Base-by-base conservation (phyloP, 2,888 invertebrate species). In the Meta bourneti region DNA sequence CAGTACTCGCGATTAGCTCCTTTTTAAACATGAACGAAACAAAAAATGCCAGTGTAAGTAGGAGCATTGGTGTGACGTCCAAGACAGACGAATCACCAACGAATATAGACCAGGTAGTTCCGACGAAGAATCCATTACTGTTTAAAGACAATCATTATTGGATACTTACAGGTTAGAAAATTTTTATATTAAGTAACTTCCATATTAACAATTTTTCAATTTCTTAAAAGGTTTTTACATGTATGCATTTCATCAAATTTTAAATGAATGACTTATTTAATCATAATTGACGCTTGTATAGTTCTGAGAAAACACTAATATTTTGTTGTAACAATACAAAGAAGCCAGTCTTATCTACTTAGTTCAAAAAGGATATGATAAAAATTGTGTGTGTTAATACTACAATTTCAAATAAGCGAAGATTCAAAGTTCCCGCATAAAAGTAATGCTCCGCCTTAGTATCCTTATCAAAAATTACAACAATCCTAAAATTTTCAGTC, bases 141-240 rank as follows among this genome's bases (percentile, higher is more conserved):
- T 85, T 92, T n/a, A 92, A 89, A 72, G 86, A 92, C 75, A 89
- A 81, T 16, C 70, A 92, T 51, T 92, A 89, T 20, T 92, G 92
- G 92, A 74, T 92, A n/a, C 80, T 89, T 8, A 89, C 92, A 89
- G 85, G 92, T 92, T 49, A 80, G 77, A 20, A 16, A 51, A 13
- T 11, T 20, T 34, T 4, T 2, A 34, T 34, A 34, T 34, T 34
- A 34, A 34, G 34, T 34, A 2, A 34, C 4, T 34, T 34, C 34
- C 34, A 34, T 34, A 2, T 13, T 6, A n/a, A n/a, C 13, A 11
- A 1, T n/a, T n/a, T 0, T 78, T 52, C 51, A 78, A 52, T 51
- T 52, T n/a, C 13, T 52, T 19, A 72, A 72, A n/a, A 16, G 19
- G 9, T 34, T 34, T 19, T 16, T 0, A 19, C 4, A 72, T 6